Base-by-base conservation (phyloP, 2,797 vertebrate genomes). In the Alcedo quadribrachys region DNA sequence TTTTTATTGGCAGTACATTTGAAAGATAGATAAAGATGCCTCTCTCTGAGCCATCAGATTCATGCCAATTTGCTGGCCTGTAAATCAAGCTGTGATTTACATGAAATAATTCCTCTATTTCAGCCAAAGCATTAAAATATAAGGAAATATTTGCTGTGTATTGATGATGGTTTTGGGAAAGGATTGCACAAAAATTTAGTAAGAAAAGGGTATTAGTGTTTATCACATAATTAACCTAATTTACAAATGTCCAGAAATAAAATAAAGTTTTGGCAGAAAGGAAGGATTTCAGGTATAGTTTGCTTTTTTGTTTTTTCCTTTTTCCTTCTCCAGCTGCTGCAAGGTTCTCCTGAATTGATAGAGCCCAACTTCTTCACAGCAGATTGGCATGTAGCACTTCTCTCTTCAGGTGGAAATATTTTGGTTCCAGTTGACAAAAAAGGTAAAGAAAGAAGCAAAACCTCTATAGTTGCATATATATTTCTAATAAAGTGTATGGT, bases 321-420 rank as follows among this genome's bases (percentile, higher is more conserved):
- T 27, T 25, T 12, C 3, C 4, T 40, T 24, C 2, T 11, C 6
- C 77, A 99, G 98, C 95, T 99, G 54, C 96, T 99, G 65, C 98
- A 98, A 94, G 97, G 97, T 24, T 99, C 98, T 77, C 97, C 98
- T 81, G 98, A 99, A 78, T 22, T 98, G 19, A 97, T 99, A 79
- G 98, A 99, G 76, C 91, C 96, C 8, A 97, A 30, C 63, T 97
- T 96, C 42, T 89, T 97, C 62, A 96, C 95, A 65, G 97, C 97
- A 78, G 98, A 98, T 95, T 98, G 97, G 96, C 97, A 97, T 87
- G 93, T 96, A 50, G 79, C 97, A 81, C 80, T 81, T 89, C 98
- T 97, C 30, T 98, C 97, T 84, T 93, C 96, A 9, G 78, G 95
- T 20, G 97, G 95, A 87, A 98, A 97, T 71, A 81, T 48, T 6